A percentile compares a stretch with the other conserved stretches of the same genome.
Conservation (phyloP, 53 echinoderm and acorn worm genomes). For the Mesocentrotus franciscanus region DNA sequence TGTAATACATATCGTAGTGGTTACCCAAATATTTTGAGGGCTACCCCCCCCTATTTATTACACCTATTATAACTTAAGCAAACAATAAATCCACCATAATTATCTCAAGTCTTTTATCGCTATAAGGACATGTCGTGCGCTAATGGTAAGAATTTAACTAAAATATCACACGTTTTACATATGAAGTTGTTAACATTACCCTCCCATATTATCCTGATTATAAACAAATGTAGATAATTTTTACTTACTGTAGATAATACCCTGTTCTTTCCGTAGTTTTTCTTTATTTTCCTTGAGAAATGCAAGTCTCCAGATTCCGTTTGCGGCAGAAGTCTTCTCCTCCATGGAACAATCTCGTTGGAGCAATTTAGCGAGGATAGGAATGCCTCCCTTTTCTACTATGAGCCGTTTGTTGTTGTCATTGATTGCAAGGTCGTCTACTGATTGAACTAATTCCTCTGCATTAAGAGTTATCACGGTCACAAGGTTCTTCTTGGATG, state of each 20-base stretch:
- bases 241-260: background rate
- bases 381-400: too few relatives aligned
- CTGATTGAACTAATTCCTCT: background rate
- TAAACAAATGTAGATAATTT: too few relatives aligned
- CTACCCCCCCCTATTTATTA: too few relatives aligned
- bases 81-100: too few relatives aligned
- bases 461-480: background rate
- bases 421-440: slow-evolving; percentile 37
- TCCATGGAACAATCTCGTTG: background rate
- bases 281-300: background rate
- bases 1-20: too few relatives aligned
- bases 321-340: slow-evolving; percentile 30
- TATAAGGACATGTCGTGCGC: too few relatives aligned
- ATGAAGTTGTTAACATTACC: background rate
- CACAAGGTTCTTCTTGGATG: background rate
- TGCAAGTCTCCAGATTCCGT: slow-evolving; percentile 10
- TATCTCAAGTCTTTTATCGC: too few relatives aligned
- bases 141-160: too few relatives aligned
- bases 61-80: too few relatives aligned
- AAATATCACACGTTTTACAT: background rate
- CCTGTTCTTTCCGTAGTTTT: slow-evolving; percentile 45
- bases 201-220: background rate
- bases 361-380: too few relatives aligned
- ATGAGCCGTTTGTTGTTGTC: slow-evolving; percentile 50
- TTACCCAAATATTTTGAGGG: too few relatives aligned